phyloP scores from a whole-genome alignment of 2,888 invertebrate species.

The Creontiades dilutus region DNA sequence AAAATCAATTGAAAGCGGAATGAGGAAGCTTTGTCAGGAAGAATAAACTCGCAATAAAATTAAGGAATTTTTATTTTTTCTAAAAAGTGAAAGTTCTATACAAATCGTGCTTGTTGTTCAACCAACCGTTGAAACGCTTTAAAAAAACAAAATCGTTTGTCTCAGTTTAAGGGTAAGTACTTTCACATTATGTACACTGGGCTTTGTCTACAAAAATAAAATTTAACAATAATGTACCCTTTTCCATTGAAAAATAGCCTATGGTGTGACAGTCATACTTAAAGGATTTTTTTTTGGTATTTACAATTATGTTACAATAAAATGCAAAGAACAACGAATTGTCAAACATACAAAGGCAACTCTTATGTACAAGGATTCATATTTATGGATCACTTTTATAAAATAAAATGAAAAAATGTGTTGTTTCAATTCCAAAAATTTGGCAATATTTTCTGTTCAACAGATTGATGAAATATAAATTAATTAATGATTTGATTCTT shows the following conservation, averaged over 20 bases:
- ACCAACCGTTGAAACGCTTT: neutral
- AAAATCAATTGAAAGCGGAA: no score
- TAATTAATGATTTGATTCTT: conserved; percentile 18
- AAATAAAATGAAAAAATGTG: no score
- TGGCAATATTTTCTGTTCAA: neutral
- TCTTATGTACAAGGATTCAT: neutral
- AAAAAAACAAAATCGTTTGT: neutral
- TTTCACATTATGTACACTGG: conserved; percentile 20
- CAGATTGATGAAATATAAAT: neutral
- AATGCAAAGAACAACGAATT: neutral
- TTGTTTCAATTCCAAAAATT: neutral
- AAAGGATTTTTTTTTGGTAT: neutral
- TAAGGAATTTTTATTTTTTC: neutral
- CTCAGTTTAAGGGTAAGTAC: neutral
- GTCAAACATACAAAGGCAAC: no score
- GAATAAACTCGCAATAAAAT: neutral
- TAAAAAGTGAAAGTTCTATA: neutral
- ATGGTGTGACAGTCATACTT: neutral
- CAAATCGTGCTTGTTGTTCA: neutral
- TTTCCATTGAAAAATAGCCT: no score
- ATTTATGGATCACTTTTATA: no score
- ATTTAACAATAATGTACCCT: neutral
- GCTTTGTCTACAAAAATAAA: neutral
- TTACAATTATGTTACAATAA: conserved; percentile 44
- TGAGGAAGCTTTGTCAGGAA: no score